Conservation (phyloP, 2,888 invertebrate species). For the Bruchidius siliquastri region DNA sequence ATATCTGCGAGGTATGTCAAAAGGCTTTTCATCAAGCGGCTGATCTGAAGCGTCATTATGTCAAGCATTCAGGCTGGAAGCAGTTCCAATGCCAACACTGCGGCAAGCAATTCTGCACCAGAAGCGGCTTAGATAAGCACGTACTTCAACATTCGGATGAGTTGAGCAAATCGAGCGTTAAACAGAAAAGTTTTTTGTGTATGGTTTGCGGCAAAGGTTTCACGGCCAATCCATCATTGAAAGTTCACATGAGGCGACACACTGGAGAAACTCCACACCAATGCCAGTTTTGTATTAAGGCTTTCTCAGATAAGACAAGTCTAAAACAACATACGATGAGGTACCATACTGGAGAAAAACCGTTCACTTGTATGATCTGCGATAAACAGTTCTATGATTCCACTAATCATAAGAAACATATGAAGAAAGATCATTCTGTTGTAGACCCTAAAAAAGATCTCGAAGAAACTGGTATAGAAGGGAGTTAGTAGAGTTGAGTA, state of each 20-base stretch:
- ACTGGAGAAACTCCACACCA: constrained; percentile 17
- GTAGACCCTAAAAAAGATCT: not conserved
- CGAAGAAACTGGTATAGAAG: not conserved
- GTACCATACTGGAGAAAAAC: constrained; percentile 15
- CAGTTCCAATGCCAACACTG: constrained; percentile 22
- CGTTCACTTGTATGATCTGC: constrained; percentile 17
- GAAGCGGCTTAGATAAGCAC: constrained; percentile 14
- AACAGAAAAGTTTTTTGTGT: constrained; percentile 11
- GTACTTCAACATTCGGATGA: constrained; percentile 6
- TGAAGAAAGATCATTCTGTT: not conserved
- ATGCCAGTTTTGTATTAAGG: constrained; percentile 14
- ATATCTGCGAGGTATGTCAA: constrained; percentile 13
- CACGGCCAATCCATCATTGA: constrained; percentile 25
- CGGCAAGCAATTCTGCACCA: constrained; percentile 18
- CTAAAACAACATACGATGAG: not conserved
- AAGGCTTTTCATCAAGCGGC: constrained; percentile 19
- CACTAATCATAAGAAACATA: constrained; percentile 20
- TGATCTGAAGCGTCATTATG: constrained; percentile 15
- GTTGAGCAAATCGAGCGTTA: constrained; percentile 2
- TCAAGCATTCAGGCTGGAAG: constrained; percentile 14
- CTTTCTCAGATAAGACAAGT: not conserved
- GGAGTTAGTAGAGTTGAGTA: not conserved
- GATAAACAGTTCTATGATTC: constrained; percentile 20
- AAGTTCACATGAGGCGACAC: constrained; percentile 21
- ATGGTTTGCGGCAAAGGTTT: constrained; percentile 31